These are phyloP conservation scores for Plusia festucae DNA, from an alignment of 2,888 invertebrate genomes.

Conservation along the genomic window DNA sequence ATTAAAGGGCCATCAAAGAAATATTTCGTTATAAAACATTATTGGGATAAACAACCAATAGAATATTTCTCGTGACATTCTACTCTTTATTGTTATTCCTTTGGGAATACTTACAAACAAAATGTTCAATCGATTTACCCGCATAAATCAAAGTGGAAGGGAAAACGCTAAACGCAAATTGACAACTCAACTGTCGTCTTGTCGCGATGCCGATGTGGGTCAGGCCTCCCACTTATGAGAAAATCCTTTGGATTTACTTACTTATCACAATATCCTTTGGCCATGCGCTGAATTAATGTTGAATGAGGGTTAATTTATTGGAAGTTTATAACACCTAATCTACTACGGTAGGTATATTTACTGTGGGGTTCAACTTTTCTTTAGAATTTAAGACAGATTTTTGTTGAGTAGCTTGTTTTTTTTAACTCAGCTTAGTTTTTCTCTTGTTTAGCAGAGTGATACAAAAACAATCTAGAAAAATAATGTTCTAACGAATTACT, in stretches of 20 bases:
- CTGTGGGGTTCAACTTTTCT: not conserved
- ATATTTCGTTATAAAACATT: constrained; percentile 38
- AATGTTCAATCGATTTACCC: constrained; percentile 68
- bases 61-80: constrained; percentile 52
- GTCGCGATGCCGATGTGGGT: constrained; percentile 70
- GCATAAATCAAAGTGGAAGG: constrained; percentile 72
- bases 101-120: constrained; percentile 61
- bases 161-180: constrained; percentile 75
- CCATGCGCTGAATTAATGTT: constrained; percentile 18
- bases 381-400: not conserved
- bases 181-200: constrained; percentile 74
- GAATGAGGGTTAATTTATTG: constrained; percentile 5
- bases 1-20: constrained; percentile 23
- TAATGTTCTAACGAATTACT: not conserved
- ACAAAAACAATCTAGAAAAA: not conserved
- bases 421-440: not conserved
- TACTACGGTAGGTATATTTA: not conserved
- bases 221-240: constrained; percentile 58
- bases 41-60: constrained; percentile 55
- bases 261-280: constrained; percentile 58
- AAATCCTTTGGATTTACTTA: constrained; percentile 59
- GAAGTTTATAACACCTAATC: not conserved
- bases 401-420: not conserved
- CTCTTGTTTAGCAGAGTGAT: not conserved
- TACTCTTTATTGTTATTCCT: constrained; percentile 55